A percentile compares a stretch with the other conserved stretches of the same genome.
These are phyloP conservation scores for Pollenia angustigena DNA, from an alignment of 2,888 invertebrate species.

Conservation along the genomic window DNA sequence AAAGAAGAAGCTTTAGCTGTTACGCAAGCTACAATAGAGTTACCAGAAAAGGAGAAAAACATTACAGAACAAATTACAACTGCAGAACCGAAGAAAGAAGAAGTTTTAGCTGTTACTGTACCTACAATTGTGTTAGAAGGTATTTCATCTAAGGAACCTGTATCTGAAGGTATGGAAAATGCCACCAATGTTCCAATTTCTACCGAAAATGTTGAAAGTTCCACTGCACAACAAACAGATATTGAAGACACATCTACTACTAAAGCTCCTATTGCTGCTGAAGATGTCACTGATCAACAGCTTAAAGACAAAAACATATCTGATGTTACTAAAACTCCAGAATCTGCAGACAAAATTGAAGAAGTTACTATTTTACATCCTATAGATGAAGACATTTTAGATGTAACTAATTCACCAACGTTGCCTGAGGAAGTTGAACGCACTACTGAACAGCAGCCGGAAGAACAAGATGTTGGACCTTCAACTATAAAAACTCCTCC, in stretches of 20 bases:
- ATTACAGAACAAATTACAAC: conserved; percentile 61
- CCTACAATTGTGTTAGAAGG: neutral
- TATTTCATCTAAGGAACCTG: conserved; percentile 24
- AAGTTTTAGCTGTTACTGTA: neutral
- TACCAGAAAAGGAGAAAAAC: neutral
- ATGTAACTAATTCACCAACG: neutral
- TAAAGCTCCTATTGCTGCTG: conserved; percentile 22
- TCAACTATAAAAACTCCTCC: conserved; percentile 17
- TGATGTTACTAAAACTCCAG: conserved; percentile 5
- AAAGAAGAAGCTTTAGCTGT: neutral
- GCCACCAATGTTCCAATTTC: conserved; percentile 18
- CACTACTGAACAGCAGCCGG: conserved; percentile 25
- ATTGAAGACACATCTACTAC: conserved; percentile 12
- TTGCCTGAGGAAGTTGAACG: neutral
- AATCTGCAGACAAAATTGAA: conserved; percentile 61
- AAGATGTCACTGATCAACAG: conserved; percentile 4
- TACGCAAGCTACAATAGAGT: neutral
- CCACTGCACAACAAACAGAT: conserved; percentile 19
- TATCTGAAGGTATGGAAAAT: neutral
- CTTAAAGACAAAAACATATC: neutral
- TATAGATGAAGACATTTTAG: conserved; percentile 1
- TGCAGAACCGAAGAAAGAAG: neutral
- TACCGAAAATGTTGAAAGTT: neutral
- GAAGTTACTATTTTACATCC: conserved; percentile 26
- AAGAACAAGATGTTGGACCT: conserved; percentile 24